Conservation (phyloP, 2,113 vertebrate genomes). For the Aix galericulata region DNA sequence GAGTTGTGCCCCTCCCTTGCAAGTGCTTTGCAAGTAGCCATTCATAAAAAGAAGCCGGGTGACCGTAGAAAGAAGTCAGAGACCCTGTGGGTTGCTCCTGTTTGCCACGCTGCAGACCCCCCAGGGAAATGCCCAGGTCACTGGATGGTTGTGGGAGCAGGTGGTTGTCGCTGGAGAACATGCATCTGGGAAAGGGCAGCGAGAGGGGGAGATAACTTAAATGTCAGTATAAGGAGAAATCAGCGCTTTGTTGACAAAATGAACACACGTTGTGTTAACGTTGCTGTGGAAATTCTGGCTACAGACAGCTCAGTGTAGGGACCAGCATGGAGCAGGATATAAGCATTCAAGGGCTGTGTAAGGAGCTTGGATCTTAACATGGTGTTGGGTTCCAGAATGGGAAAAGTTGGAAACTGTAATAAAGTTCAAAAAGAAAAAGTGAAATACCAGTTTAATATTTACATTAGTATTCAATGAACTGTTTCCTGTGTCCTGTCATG, state of each 20-base stretch:
- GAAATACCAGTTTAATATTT: background rate
- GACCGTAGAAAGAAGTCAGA: too few relatives aligned
- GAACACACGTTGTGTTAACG: accelerated
- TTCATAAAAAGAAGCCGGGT: background rate
- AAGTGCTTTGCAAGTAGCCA: background rate
- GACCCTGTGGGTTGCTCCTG: accelerated
- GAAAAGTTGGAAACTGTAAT: background rate
- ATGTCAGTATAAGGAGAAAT: background rate
- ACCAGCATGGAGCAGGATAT: background rate
- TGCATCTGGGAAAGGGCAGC: background rate
- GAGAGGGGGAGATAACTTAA: background rate
- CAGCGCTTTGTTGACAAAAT: background rate
- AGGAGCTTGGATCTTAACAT: accelerated
- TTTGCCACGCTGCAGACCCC: accelerated
- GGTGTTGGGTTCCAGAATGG: background rate
- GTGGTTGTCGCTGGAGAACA: accelerated
- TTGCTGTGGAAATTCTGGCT: background rate
- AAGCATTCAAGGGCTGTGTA: background rate
- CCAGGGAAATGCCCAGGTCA: background rate
- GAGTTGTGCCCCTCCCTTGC: background rate
- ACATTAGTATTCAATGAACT: accelerated
- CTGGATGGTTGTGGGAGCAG: background rate
- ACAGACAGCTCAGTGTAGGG: background rate
- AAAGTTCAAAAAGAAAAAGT: background rate
- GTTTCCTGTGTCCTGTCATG: background rate